Evolutionary conservation across 1,140 invertebrate genomes (phyloP).

Genomic region (Asobara japonica): DNA sequence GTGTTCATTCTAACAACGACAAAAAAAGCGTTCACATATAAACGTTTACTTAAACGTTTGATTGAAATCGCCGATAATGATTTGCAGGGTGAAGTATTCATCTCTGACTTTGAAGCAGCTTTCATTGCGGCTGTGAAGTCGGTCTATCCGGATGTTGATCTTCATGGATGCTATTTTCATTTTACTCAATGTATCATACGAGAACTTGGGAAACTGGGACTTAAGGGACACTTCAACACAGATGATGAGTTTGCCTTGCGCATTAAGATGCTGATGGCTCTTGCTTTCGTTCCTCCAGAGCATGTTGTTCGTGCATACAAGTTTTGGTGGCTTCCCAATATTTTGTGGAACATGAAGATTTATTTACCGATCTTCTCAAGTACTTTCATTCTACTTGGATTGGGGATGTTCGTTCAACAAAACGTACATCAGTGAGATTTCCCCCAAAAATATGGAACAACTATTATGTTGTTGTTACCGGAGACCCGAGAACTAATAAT

Average conservation of each 20-base stretch:
- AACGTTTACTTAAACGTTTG: too few relatives aligned
- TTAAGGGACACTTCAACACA: neutral
- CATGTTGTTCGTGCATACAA: neutral
- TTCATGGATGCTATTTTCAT: constrained; percentile 37
- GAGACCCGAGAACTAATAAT: too few relatives aligned
- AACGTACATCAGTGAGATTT: too few relatives aligned
- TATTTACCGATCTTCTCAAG: neutral
- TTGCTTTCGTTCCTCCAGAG: constrained; percentile 12
- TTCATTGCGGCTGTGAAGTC: constrained; percentile 12
- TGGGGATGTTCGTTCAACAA: neutral
- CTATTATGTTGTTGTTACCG: too few relatives aligned
- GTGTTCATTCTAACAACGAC: too few relatives aligned
- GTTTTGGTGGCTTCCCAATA: neutral
- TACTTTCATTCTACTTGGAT: constrained; percentile 29
- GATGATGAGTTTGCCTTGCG: constrained; percentile 7
- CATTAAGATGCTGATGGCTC: constrained; percentile 10
- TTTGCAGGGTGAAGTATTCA: too few relatives aligned
- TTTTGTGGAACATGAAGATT: neutral
- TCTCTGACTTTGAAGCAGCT: constrained; percentile 30
- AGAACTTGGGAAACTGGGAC: constrained; percentile 23
- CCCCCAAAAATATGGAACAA: too few relatives aligned
- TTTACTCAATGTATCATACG: constrained; percentile 34
- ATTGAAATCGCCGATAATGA: too few relatives aligned
- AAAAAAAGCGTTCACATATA: too few relatives aligned
- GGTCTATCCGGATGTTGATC: constrained; percentile 4